A percentile compares a stretch with the other conserved stretches of the same genome.
phyloP scores from a whole-genome alignment of 2,888 invertebrate genomes.

The Hirtodrosophila duncani region DNA sequence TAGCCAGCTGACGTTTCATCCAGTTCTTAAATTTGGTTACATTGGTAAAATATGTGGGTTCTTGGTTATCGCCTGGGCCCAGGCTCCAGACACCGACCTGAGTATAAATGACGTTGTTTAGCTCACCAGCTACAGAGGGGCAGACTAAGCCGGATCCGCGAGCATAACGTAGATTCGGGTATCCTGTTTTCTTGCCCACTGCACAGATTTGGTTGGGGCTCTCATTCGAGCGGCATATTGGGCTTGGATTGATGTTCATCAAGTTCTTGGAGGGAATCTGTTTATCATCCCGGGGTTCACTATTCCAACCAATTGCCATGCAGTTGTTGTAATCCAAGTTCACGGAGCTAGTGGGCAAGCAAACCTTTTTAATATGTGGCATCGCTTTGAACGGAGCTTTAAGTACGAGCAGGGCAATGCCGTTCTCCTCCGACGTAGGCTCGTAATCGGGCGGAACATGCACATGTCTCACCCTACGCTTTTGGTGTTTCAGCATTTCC shows the following conservation, averaged over 20 bases:
- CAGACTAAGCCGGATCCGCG: slow-evolving; percentile 1
- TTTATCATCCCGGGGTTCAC: fast-evolving
- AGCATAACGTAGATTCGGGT: no score
- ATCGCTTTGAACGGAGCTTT: not conserved
- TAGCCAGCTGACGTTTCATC: not conserved
- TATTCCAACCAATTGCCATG: slow-evolving; percentile 27
- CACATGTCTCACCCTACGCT: not conserved
- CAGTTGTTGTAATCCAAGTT: slow-evolving; percentile 5
- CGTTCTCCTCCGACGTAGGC: fast-evolving
- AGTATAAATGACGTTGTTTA: not conserved
- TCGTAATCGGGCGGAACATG: not conserved
- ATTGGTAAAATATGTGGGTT: not conserved
- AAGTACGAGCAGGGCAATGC: slow-evolving; percentile 29
- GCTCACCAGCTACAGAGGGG: no score
- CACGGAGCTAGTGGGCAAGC: not conserved
- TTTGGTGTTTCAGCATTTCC: slow-evolving; percentile 15
- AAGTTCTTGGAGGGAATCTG: no score
- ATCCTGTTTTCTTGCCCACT: no score
- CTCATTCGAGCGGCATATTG: no score
- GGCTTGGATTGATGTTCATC: no score
- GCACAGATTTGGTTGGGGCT: not conserved
- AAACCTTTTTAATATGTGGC: slow-evolving; percentile 13
- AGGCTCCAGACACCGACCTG: not conserved
- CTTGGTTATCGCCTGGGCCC: not conserved
- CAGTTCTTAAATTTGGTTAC: not conserved